Evolutionary conservation across 1,140 invertebrate species (phyloP), one percentile per base, ranked within the genome.

Genomic region (Nylanderia fulva): DNA sequence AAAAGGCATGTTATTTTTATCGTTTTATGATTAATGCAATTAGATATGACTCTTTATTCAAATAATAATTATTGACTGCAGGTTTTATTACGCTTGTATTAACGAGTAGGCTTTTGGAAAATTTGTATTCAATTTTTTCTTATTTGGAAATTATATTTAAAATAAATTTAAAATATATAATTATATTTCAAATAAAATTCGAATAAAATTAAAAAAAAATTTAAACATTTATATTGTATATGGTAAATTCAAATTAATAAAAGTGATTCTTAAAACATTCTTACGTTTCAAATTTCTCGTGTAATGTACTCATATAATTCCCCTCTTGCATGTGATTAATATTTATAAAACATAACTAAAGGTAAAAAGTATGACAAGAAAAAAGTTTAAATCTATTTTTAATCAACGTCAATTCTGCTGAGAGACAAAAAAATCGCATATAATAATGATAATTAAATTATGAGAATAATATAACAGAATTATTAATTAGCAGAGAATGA

Each of bases 241-340:
- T n/a, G n/a, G n/a, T n/a, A 24, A 8, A 15, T 69, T 52, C 39
- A 56, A 74, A 74, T 74, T 74, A 39, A 27, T 42, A 24, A 42
- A 36, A 18, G 7, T 75, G 27, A n/a, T 75, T 15, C 6, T 33
- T 29, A 42, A 18, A 33, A 1, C 2, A n/a, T 24, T n/a, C 21
- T 75, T 21, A 21, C 0, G 18, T 11, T 6, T 75, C 11, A 69
- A 7, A 21, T 36, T 45, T 27, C n/a, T 69, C 4, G 18, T 29
- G 15, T 0, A 27, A n/a, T 18, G 0, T 52, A 18, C 27, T 42
- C 24, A 48, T 48, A 48, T 68, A n/a, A n/a, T n/a, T n/a, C n/a
- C 27, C 13, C 7, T 36, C 18, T 33, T n/a, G 3, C 9, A 13
- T n/a, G 21, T 52, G 3, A 58, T 58, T 61, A 15, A 39, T 66